Evolutionary conservation across 1,140 invertebrate species (phyloP).

Genomic region (Diabrotica undecimpunctata): DNA sequence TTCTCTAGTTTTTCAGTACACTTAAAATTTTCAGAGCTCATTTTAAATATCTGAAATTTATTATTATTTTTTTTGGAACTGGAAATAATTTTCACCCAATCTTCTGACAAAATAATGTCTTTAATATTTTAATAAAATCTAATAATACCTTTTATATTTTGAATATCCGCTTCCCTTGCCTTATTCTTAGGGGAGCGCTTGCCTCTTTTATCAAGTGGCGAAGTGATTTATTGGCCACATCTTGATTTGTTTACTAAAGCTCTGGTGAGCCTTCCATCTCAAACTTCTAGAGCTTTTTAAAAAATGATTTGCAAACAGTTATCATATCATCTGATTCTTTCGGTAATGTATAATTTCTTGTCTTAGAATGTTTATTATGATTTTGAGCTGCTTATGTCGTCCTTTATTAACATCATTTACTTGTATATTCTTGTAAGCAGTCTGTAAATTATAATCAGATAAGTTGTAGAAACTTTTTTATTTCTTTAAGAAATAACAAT

Average conservation of each 20-base stretch:
- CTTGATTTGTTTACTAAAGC: constrained; percentile 7
- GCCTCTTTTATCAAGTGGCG: neutral
- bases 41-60: too few species aligned
- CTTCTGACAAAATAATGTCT: too few species aligned
- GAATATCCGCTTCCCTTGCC: too few species aligned
- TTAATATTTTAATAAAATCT: too few species aligned
- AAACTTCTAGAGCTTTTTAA: neutral
- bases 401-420: constrained; percentile 5
- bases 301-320: neutral
- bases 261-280: neutral
- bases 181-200: neutral
- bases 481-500: too few species aligned
- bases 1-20: too few species aligned
- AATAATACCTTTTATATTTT: too few species aligned
- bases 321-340: constrained; percentile 1
- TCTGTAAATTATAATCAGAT: constrained; percentile 10
- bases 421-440: constrained; percentile 3
- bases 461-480: constrained; percentile 5
- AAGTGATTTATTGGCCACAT: neutral
- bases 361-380: constrained; percentile 6
- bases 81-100: too few species aligned
- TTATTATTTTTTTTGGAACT: too few species aligned
- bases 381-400: neutral
- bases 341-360: constrained; percentile 2
- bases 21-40: too few species aligned